Evolutionary conservation across 2,888 invertebrate species (phyloP).

Genomic region (Liopterus haemorrhoidalis): DNA sequence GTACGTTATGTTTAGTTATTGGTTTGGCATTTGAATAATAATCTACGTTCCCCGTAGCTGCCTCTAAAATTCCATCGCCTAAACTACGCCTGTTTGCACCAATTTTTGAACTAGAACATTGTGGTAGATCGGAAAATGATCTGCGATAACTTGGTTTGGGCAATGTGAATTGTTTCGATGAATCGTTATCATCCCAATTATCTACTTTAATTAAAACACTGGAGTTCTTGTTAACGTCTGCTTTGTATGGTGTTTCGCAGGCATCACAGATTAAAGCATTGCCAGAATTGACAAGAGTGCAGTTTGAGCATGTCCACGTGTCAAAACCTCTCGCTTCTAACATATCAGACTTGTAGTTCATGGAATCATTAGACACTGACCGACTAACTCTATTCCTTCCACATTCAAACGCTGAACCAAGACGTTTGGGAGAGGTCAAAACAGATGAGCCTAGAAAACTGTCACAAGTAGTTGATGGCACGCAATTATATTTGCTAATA

Average conservation of each 20-base stretch:
- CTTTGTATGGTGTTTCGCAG: constrained; percentile 59
- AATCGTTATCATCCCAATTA: constrained; percentile 46
- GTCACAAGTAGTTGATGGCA: constrained; percentile 17
- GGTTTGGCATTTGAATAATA: constrained; percentile 35
- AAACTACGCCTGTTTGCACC: constrained; percentile 42
- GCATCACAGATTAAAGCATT: constrained; percentile 65
- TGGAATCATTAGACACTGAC: constrained; percentile 60
- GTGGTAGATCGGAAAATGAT: constrained; percentile 47
- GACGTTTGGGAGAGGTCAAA: constrained; percentile 47
- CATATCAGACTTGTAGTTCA: constrained; percentile 32
- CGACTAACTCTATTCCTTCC: constrained; percentile 54
- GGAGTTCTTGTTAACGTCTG: constrained; percentile 44
- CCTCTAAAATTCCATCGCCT: constrained; percentile 38
- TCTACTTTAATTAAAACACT: constrained; percentile 48
- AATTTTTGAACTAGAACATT: constrained; percentile 37
- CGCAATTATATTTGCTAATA: constrained; percentile 27
- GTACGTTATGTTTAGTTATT: constrained; percentile 18
- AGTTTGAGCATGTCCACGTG: constrained; percentile 67
- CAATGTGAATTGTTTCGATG: constrained; percentile 31
- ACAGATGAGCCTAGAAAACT: constrained; percentile 15
- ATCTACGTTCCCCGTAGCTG: constrained; percentile 43
- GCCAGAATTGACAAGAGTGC: constrained; percentile 68
- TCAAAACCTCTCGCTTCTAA: constrained; percentile 43
- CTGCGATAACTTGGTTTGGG: constrained; percentile 47
- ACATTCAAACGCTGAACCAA: constrained; percentile 28